phyloP scores from a whole-genome alignment of 1,140 invertebrate species.

The Drosophila setifemur region DNA sequence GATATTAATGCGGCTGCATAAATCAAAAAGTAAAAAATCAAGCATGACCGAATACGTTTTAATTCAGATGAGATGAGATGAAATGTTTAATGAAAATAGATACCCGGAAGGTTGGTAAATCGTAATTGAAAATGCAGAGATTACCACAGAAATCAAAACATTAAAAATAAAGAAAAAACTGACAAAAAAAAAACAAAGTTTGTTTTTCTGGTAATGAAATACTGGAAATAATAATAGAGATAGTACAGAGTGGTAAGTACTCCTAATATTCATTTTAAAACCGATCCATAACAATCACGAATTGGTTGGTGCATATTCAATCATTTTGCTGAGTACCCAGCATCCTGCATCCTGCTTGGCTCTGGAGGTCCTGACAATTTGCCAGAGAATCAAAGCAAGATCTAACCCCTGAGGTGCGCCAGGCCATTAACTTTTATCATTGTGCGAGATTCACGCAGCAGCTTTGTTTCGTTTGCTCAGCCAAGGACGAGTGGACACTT shows the following conservation, averaged over 20 bases:
- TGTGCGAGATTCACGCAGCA: slow-evolving; percentile 39
- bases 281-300: no score
- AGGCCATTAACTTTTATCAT: slow-evolving; percentile 65
- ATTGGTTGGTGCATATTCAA: slow-evolving; percentile 33
- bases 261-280: no score
- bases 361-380: slow-evolving; percentile 39
- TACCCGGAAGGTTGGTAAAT: slow-evolving; percentile 18
- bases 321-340: slow-evolving; percentile 3
- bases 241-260: no score
- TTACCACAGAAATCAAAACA: slow-evolving; percentile 39
- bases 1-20: slow-evolving; percentile 19
- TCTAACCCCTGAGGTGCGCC: slow-evolving; percentile 61
- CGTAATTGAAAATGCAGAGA: slow-evolving; percentile 24
- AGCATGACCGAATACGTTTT: slow-evolving; percentile 13
- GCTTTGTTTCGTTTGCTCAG: slow-evolving; percentile 51
- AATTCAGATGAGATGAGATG: slow-evolving; percentile 4
- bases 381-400: slow-evolving; percentile 60
- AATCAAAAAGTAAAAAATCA: slow-evolving; percentile 18
- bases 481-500: slow-evolving; percentile 41
- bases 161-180: slow-evolving; percentile 48
- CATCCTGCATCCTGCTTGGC: background rate
- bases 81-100: slow-evolving; percentile 44
- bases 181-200: background rate
- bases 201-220: background rate
- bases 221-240: background rate